Conservation (phyloP, 2,888 invertebrate species). For the Tinea pellionella region DNA sequence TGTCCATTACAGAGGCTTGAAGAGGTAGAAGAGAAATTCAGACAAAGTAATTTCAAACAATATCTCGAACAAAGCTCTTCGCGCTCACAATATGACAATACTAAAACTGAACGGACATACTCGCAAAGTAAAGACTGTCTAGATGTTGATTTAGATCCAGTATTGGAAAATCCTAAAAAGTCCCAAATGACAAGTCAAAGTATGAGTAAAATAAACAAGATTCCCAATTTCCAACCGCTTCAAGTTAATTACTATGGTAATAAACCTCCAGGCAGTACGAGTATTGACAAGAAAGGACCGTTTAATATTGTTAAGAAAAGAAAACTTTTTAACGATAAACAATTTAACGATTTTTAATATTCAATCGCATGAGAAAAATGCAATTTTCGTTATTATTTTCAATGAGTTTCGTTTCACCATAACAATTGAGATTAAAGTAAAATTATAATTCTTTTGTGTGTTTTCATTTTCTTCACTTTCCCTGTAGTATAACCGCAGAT, state of each 20-base stretch:
- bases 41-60: constrained; percentile 54
- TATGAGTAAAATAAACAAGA: constrained; percentile 15
- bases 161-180: constrained; percentile 24
- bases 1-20: constrained; percentile 38
- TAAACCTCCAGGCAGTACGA: constrained; percentile 5
- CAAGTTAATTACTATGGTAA: constrained; percentile 48
- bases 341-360: constrained; percentile 24
- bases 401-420: neutral
- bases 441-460: neutral
- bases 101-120: constrained; percentile 48
- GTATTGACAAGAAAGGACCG: constrained; percentile 42
- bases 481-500: constrained; percentile 9
- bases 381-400: neutral
- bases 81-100: constrained; percentile 35
- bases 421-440: neutral
- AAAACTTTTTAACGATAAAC: constrained; percentile 53
- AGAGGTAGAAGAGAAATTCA: constrained; percentile 57
- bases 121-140: constrained; percentile 35
- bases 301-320: constrained; percentile 57
- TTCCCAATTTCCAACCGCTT: constrained; percentile 25
- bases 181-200: constrained; percentile 13
- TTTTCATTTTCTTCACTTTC: constrained; percentile 20
- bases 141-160: constrained; percentile 28
- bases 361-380: neutral
- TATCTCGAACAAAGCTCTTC: constrained; percentile 44